phyloP scores from a whole-genome alignment of 1,140 invertebrate species.

The Venturia canescens region DNA sequence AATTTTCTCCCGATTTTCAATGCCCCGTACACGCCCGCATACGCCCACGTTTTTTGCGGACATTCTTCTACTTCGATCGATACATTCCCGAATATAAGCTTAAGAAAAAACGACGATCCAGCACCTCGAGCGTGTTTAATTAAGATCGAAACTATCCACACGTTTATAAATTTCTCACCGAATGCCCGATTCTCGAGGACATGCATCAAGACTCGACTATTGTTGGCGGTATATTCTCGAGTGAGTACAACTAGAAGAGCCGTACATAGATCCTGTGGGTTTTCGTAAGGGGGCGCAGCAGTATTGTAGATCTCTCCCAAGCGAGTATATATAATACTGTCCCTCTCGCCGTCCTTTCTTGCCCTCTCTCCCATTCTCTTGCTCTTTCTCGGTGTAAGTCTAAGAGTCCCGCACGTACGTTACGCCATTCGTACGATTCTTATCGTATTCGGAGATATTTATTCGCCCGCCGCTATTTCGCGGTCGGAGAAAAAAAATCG shows the following conservation, averaged over 20 bases:
- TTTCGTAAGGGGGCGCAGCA: background rate
- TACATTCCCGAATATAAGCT: too few species aligned
- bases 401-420: conserved; percentile 39
- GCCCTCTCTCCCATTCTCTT: background rate
- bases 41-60: background rate
- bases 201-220: background rate
- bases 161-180: too few species aligned
- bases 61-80: too few species aligned
- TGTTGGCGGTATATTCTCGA: background rate
- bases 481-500: conserved; percentile 31
- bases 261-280: conserved; percentile 12
- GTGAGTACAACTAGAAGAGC: conserved; percentile 8
- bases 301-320: conserved; percentile 18
- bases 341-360: background rate
- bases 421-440: conserved; percentile 42
- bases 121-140: too few species aligned
- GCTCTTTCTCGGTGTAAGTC: conserved; percentile 15
- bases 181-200: background rate
- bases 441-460: conserved; percentile 41
- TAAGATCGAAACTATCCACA: too few species aligned
- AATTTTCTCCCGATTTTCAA: conserved; percentile 2
- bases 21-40: conserved; percentile 13
- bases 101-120: too few species aligned
- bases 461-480: conserved; percentile 36
- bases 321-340: conserved; percentile 14